Base-by-base conservation (phyloP, 2,113 vertebrate genomes). In the Crotophaga sulcirostris region DNA sequence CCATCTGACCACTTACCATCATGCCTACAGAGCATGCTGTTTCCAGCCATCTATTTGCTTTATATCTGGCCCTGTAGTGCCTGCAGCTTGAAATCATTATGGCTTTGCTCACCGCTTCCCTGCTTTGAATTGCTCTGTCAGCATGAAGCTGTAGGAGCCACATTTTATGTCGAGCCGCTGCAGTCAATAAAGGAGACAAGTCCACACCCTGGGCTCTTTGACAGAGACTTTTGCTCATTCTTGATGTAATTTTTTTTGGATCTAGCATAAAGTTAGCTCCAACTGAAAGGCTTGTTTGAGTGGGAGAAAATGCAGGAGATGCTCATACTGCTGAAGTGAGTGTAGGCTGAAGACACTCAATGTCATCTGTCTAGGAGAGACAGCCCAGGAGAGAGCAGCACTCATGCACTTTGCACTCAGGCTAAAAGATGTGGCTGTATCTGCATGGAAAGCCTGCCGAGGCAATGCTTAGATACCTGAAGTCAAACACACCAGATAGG, bases 341-440 rank as follows among this genome's bases (percentile, higher is more conserved):
- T 1, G 2, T 6, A n/a, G 33, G 49, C 36, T 81, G 45, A 84
- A 36, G 60, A 59, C 28, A 51, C 0, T 0, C 16, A 36, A 23
- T 1, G 0, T 52, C n/a, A 38, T 51, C 42, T 54, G 38, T 44
- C 36, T 17, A 45, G 58, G 54, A 79, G 14, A 68, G 13, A 15
- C 1, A 49, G 12, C 44, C 33, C 54, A 45, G 54, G 34, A 80
- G 33, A 49, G 6, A 93, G 40, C 56, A 64, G 52, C 47, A 9
- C 8, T 23, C 49, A 33, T 33, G 19, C 10, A 7, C 8, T 1
- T 13, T 29, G 26, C 3, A 2, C 29, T 59, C 17, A 19, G 51
- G 17, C 16, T 80, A 2, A n/a, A 72, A 68, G 68, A 45, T 8
- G 7, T 0, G 28, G 18, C 59, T 69, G 26, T 13, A 5, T 21